These are phyloP conservation scores for Teleogryllus occipitalis DNA, from an alignment of 1,140 invertebrate genomes.

Conservation along the genomic window DNA sequence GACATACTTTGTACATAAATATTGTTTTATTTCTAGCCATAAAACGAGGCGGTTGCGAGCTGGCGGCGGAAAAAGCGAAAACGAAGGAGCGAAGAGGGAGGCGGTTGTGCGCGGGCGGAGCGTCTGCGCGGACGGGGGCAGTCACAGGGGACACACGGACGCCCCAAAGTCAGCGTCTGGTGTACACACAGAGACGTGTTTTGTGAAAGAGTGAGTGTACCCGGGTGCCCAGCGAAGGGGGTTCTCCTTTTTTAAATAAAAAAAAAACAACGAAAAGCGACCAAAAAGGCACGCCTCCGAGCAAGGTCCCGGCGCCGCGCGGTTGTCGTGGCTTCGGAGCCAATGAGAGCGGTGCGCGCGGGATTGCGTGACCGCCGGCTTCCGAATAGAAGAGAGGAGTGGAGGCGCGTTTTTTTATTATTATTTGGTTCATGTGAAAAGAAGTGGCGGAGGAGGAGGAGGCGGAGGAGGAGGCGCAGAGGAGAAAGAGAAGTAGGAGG, in stretches of 20 bases:
- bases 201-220: not conserved
- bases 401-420: not conserved
- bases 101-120: too few species aligned
- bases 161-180: too few species aligned
- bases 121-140: too few species aligned
- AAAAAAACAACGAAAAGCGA: not conserved
- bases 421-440: not conserved
- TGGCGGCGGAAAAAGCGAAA: too few species aligned
- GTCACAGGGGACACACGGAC: too few species aligned
- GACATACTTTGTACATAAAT: too few species aligned
- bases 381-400: not conserved
- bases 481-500: not conserved
- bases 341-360: not conserved
- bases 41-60: too few species aligned
- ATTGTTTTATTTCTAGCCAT: too few species aligned
- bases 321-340: not conserved
- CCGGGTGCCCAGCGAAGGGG: not conserved
- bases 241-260: not conserved
- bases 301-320: not conserved
- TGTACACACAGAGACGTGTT: not conserved
- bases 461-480: not conserved
- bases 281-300: not conserved
- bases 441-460: not conserved
- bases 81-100: too few species aligned
- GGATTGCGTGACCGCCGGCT: not conserved